These are phyloP conservation scores for Drosophila watanabei DNA, from an alignment of 1,140 invertebrate genomes.

Conservation along the genomic window DNA sequence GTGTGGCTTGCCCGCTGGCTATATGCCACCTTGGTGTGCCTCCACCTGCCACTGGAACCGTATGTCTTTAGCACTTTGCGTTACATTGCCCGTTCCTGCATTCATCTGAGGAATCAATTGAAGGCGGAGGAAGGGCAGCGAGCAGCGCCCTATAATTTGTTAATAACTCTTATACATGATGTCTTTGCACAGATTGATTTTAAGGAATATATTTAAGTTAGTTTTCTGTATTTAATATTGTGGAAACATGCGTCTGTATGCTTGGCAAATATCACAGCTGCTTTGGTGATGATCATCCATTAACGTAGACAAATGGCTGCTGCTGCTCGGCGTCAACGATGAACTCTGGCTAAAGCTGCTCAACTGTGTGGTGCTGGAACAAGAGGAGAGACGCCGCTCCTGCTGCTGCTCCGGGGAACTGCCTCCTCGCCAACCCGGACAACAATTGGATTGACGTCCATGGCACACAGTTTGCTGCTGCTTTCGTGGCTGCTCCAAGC, in stretches of 20 bases:
- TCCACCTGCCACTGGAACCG: conserved; percentile 79
- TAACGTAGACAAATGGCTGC: conserved; percentile 27
- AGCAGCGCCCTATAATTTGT: conserved; percentile 77
- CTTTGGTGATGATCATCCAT: conserved; percentile 52
- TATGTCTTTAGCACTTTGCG: conserved; percentile 76
- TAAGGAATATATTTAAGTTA: conserved; percentile 49
- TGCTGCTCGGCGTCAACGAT: conserved; percentile 39
- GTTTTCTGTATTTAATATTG: conserved; percentile 4
- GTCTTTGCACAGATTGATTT: conserved; percentile 76
- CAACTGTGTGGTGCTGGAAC: conserved; percentile 55
- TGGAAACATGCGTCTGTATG: conserved; percentile 56
- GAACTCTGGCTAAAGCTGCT: conserved; percentile 56
- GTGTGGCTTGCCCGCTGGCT: conserved; percentile 78
- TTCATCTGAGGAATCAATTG: conserved; percentile 60
- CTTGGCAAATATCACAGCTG: conserved; percentile 67
- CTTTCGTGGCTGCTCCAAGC: too few relatives aligned
- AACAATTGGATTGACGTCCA: too few relatives aligned
- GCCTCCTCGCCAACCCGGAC: too few relatives aligned
- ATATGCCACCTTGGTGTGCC: conserved; percentile 71
- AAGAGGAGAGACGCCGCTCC: conserved; percentile 51
- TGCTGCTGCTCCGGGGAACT: conserved; percentile 3
- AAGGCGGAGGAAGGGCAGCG: conserved; percentile 44
- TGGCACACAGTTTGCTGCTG: too few relatives aligned
- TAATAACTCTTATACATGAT: conserved; percentile 69
- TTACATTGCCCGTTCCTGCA: conserved; percentile 68